Base-by-base conservation (phyloP, 53 echinoderm and acorn worm species). In the Actinopyga echinites region DNA sequence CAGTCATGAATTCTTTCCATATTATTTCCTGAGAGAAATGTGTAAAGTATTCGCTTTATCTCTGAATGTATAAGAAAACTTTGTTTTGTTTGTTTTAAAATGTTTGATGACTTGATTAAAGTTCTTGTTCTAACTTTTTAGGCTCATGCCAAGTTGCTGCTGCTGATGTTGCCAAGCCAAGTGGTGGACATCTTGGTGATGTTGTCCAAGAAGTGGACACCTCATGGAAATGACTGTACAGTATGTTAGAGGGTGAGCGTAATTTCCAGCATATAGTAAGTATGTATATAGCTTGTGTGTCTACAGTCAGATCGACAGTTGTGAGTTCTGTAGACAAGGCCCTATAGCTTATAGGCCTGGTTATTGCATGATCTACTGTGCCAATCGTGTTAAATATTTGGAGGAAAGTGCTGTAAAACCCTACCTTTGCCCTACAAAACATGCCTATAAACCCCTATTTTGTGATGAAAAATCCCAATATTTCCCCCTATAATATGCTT, bases 21-120 rank as follows among this genome's bases (percentile, higher is more conserved):
- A 11, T 60, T 60, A 60, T 60, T 60, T 60, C 15, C 60, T 60
- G 60, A 60, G 60, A 60, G 60, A 60, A 60, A 60, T 60, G 60
- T 60, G 60, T 8, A 60, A 60, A 60, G 60, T 5, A 60, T 60
- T 60, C 60, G 15, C 60, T 60, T 60, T 60, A 60, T 40, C 60
- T 17, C 23, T 5, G 60, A 22, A 60, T 28, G 23, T 60, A 20
- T 17, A 60, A 28, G 28, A 28, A 60, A 60, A 60, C 23, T 60
- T 60, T 40, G 5, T 40, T 40, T 40, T 40, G 40, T 40, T 40
- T 40, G 40, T 40, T 40, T 40, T 40, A 40, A 40, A 40, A 40
- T 40, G 40, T 40, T 40, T 8, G 40, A 40, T 40, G 8, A 40
- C 40, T 40, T 40, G 8, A 40, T 40, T 6, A 40, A 40, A 8